Base-by-base conservation (phyloP, 2,888 invertebrate species). In the Heliconius erato region DNA sequence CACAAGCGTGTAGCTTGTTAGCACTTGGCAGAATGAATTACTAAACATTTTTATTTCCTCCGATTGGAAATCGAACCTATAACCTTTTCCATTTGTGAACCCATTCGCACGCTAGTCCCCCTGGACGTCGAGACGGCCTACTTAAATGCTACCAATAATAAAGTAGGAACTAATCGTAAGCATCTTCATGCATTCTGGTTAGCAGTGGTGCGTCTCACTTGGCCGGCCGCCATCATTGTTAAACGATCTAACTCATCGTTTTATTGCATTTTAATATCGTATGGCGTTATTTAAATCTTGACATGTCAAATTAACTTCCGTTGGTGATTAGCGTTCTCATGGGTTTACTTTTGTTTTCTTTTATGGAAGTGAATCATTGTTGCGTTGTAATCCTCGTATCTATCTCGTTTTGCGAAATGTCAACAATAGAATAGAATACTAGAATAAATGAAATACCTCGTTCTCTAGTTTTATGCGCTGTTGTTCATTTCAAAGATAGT, bases 171-270 rank as follows among this genome's bases (percentile, higher is more conserved):
- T 79, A 65, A 79, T 80, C 78, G 81, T 81, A 69, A 71, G 74
- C 77, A 84, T 84, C 83, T 82, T 68, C 68, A 83, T 82, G 84
- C 80, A 79, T 83, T 83, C 83, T 83, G 80, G 79, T 83, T 81
- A 80, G 74, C 81, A 65, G 80, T 79, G 83, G 71, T 76, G 40
- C 26, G 84, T 83, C 81, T 83, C 85, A 85, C 65, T 85, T 84
- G 85, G 85, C 83, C 49, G 76, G 71, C 3, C 54, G 82, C 85
- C 85, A 85, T 83, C 69, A 84, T 84, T 84, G 84, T 85, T 84
- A n/a, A n/a, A 68, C 78, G 71, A 49, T 71, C 78, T 67, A 54
- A 67, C 23, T 76, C 76, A 28, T 80, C 65, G 44, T 81, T 77
- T 81, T 81, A 77, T 76, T 80, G 35, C 68, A 80, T 63, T 74